Conservation (phyloP, 2,113 vertebrate species). For the Neogale vison region DNA sequence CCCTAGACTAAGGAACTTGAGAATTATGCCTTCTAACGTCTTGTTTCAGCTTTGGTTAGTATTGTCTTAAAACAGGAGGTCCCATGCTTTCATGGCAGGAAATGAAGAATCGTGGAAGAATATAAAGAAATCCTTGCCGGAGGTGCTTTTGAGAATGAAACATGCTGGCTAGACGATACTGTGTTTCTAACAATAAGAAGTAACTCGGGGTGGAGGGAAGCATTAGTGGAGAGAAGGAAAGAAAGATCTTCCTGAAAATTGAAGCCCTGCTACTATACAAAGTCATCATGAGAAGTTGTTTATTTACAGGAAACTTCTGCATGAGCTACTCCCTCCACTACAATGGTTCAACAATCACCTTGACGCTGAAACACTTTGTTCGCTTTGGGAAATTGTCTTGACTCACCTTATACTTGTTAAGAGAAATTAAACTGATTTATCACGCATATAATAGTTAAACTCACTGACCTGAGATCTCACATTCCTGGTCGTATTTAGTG, state of each 20-base stretch:
- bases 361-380: neutral
- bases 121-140: conserved; percentile 7
- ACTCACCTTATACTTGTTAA: neutral
- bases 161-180: neutral
- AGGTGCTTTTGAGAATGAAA: neutral
- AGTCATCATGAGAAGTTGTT: neutral
- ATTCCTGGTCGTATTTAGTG: neutral
- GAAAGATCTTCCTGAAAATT: conserved; percentile 26
- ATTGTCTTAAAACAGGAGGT: neutral
- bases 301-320: neutral
- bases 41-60: neutral
- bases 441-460: neutral
- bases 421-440: neutral
- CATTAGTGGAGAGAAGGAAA: neutral
- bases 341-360: neutral
- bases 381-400: neutral
- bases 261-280: neutral
- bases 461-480: neutral
- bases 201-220: neutral
- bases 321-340: neutral
- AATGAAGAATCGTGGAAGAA: neutral
- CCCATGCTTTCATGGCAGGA: neutral
- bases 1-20: neutral
- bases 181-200: conserved; percentile 16
- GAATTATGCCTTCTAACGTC: neutral